Evolutionary conservation across 2,113 vertebrate species (phyloP), one percentile per base, ranked within the genome.

Genomic region (Larimichthys polyactis): DNA sequence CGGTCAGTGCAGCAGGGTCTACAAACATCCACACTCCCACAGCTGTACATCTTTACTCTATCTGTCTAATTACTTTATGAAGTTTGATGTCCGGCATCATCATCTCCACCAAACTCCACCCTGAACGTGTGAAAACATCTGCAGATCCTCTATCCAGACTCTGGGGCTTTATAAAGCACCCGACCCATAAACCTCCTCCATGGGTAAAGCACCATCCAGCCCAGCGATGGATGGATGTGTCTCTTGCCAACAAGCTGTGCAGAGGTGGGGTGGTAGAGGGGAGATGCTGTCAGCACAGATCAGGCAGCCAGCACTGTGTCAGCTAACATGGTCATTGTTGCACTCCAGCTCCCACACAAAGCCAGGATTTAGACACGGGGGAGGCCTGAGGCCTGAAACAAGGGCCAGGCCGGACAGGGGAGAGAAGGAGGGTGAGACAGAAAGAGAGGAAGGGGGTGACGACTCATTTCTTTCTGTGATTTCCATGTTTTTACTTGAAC

Each of bases 251-350:
- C 43, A n/a, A 44, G 43, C 65, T 12, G 4, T 40, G 52, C 62
- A 58, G 81, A 71, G 75, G 27, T 48, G 46, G 64, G 70, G 40
- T 1, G 49, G 55, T 3, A 9, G 68, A 32, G 73, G 32, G 78
- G 73, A 51, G 79, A 32, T 71, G 79, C 73, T 91, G 90, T 84
- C 89, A 87, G 82, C 11, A 8, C 86, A 81, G 85, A 91, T 89
- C 85, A 69, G 65, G 36, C 62, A 57, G 70, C 83, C 88, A 84
- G 17, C 68, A 82, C 85, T 91, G 85, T 81, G 90, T 92, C 90
- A 91, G 92, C 85, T 91, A 90, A 89, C 86, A 71, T 65, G 60
- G 68, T 81, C 89, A 89, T 93, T 94, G 91, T 92, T 89, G 54
- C 58, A 29, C 29, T 85, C 49, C 83, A 80, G 82, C 85, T 67